A percentile compares a stretch with the other conserved stretches of the same genome.
phyloP scores from a whole-genome alignment of 2,113 vertebrate genomes.

The Lophura nycthemera region DNA sequence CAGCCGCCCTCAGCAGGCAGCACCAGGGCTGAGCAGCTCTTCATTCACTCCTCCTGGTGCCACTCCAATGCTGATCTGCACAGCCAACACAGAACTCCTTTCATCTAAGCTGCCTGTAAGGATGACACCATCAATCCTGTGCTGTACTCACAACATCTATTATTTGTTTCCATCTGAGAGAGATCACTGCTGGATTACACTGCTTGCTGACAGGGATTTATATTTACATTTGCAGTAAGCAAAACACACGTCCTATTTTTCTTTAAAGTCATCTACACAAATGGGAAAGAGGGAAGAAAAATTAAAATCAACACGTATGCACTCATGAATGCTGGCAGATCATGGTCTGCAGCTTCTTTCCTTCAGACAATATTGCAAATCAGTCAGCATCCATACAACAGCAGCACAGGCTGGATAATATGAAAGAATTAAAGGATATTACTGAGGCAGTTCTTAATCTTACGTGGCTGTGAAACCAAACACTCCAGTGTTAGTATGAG shows the following conservation, averaged over 20 bases:
- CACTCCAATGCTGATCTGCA: constrained; percentile 40
- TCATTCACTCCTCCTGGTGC: constrained; percentile 57
- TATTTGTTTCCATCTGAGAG: constrained; percentile 52
- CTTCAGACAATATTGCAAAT: constrained; percentile 53
- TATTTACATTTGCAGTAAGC: constrained; percentile 59
- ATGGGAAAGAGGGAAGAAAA: not conserved
- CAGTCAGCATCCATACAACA: constrained; percentile 42
- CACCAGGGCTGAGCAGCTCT: not conserved
- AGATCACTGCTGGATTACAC: constrained; percentile 43
- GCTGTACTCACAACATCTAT: constrained; percentile 43
- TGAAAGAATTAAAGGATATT: constrained; percentile 40
- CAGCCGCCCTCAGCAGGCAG: not conserved
- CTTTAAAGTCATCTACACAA: not conserved
- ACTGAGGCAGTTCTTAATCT: not conserved
- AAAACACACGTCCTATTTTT: not conserved
- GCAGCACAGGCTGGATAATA: not conserved
- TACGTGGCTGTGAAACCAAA: not conserved
- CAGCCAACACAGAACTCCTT: constrained; percentile 46
- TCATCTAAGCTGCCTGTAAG: constrained; percentile 48
- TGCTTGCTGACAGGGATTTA: constrained; percentile 57
- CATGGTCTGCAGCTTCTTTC: not conserved
- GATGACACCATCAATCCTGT: constrained; percentile 57
- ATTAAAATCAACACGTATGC: not conserved
- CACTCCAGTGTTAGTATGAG: not conserved
- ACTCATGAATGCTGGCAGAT: constrained; percentile 1